Evolutionary conservation across 2,888 invertebrate genomes (phyloP), one percentile per base, ranked within the genome.

Genomic region (Caenorhabditis japonica): DNA sequence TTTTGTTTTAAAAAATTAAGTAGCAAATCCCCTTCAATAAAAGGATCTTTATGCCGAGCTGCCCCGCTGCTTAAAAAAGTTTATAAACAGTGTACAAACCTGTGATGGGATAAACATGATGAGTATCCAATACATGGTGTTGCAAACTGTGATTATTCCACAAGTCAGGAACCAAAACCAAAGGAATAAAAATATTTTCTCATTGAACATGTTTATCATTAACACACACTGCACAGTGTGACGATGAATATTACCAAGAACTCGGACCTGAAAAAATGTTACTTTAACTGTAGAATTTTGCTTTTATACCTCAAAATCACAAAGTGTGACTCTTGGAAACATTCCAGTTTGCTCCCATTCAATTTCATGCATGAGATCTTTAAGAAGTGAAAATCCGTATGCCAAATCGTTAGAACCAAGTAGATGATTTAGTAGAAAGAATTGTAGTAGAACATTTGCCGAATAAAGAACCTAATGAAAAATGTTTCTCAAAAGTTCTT

Each of bases 121-220:
- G 23, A 85, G 69, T 23, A 87, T 79, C 87, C 87, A 87, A 58
- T 87, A 87, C 59, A 82, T 59, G 4, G 84, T 81, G 70, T 87
- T 87, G 70, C 80, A 83, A 1, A 87, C 80, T 5, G 87, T 88
- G 39, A 88, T 83, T 7, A 86, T 70, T 36, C 87, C 87, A 23
- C 88, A 84, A 12, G 84, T 84, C 8, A 88, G 71, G 60, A 87
- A 87, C 87, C 87, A 88, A 69, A 87, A 87, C 82, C 82, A 82
- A 44, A 82, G 55, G 61, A 82, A 82, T 13, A 82, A 56, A 62
- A 82, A 82, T 21, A 82, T 82, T 46, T 87, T 87, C 74, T 87
- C 86, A 62, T 87, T 87, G 80, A 87, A 86, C 87, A 86, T 87
- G 70, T 87, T 87, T 64, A 87, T 88, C 87, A 87, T 88, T 10